Conservation (phyloP, 2,888 invertebrate genomes). For the Apodemia zela region DNA sequence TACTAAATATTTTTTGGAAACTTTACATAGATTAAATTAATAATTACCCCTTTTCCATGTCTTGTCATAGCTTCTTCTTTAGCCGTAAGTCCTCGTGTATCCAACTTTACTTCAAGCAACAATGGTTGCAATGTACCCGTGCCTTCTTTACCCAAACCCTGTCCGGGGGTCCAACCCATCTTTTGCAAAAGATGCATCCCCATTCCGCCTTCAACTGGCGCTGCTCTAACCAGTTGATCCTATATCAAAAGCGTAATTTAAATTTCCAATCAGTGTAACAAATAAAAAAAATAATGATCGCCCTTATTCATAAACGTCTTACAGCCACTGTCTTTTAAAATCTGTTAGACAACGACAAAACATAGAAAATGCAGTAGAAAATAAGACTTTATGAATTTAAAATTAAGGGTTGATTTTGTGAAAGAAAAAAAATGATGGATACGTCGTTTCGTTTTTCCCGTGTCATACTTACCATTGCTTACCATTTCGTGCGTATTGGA, state of each 20-base stretch:
- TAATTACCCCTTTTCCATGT: constrained; percentile 55
- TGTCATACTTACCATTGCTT: constrained; percentile 63
- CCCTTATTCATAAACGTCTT: constrained; percentile 7
- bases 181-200: constrained; percentile 98
- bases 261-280: constrained; percentile 1
- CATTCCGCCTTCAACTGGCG: constrained; percentile 95
- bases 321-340: neutral
- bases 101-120: constrained; percentile 95
- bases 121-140: constrained; percentile 95
- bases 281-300: constrained; percentile 10
- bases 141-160: constrained; percentile 97
- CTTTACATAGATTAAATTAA: constrained; percentile 26
- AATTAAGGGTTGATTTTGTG: constrained; percentile 8
- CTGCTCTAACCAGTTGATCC: constrained; percentile 95
- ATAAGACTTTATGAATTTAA: constrained; percentile 8
- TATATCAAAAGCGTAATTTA: constrained; percentile 55
- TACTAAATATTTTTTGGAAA: too few species aligned
- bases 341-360: neutral
- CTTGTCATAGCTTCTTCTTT: constrained; percentile 83
- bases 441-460: constrained; percentile 28
- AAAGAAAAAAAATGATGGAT: constrained; percentile 17
- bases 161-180: constrained; percentile 99
- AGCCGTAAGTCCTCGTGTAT: constrained; percentile 92
- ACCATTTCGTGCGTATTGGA: constrained; percentile 35
- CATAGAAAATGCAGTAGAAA: neutral